Base-by-base conservation (phyloP, 2,888 invertebrate species). In the Pimpla rufipes region DNA sequence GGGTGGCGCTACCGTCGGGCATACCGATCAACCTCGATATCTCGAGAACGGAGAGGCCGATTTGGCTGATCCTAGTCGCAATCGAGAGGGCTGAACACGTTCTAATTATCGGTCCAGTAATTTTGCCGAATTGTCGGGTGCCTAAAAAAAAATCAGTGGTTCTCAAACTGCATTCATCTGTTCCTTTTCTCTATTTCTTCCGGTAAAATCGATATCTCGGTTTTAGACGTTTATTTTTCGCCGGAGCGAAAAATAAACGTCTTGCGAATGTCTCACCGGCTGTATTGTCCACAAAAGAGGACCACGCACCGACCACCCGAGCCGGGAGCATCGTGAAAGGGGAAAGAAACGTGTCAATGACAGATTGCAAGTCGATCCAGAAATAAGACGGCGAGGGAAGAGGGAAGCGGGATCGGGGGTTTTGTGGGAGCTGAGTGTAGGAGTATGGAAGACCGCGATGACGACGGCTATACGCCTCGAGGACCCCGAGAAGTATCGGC, bases 311-410 rank as follows among this genome's bases (percentile, higher is more conserved):
- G 1, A 35, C 40, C 35, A 35, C 16, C 8, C 8, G 7, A 16
- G 13, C 59, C n/a, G 59, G 35, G 37, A 40, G 35, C 8, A 37
- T 62, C 18, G 62, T 62, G 37, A 62, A 37, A 40, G 35, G 40
- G 16, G 29, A 18, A 62, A 62, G 18, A 62, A 37, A 62, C 62
- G 62, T 62, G 62, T 62, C 62, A 62, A 62, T 62, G 62, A 18
- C 62, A 40, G 62, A 62, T 62, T 62, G 62, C 37, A 62, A 62
- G 37, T 35, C 16, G 62, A 62, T 62, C 62, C 62, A 16, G 16
- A 37, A 62, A 62, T 62, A 37, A 40, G 40, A 37, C 2, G 62
- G 16, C 16, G 62, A 35, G 35, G n/a, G 6, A 7, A 21, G 45
- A 16, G 35, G 37, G 64, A 50, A 42, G 8, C 29, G 71, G 35